Evolutionary conservation across 1,140 invertebrate species (phyloP).

Genomic region (Drosophila pachea): DNA sequence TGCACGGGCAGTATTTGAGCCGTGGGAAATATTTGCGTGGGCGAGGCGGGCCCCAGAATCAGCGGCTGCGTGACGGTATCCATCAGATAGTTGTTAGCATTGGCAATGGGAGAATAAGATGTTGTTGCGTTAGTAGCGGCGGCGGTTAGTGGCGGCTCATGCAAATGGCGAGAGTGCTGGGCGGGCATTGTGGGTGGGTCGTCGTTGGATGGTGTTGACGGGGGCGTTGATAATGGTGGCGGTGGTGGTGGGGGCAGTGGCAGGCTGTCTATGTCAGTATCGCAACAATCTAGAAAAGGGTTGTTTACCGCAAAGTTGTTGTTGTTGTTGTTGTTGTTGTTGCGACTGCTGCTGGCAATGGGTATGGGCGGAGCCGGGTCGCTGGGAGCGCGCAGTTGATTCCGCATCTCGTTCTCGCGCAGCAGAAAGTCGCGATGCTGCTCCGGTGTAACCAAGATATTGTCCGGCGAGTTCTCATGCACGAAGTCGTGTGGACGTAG

Average conservation of each 20-base stretch:
- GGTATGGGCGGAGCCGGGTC: constrained; percentile 72
- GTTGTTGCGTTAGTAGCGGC: constrained; percentile 69
- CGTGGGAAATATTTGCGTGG: constrained; percentile 76
- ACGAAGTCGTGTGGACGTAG: constrained; percentile 63
- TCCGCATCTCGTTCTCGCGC: constrained; percentile 75
- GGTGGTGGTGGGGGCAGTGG: constrained; percentile 68
- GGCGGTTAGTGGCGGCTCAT: constrained; percentile 70
- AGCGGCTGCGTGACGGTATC: constrained; percentile 49
- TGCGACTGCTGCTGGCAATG: constrained; percentile 24
- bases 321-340: constrained; percentile 17
- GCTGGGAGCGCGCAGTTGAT: constrained; percentile 63
- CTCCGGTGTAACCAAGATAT: constrained; percentile 71
- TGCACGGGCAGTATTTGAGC: constrained; percentile 78
- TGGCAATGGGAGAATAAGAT: constrained; percentile 59
- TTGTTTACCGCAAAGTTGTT: constrained; percentile 73
- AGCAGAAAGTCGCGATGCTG: constrained; percentile 75
- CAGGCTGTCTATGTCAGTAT: constrained; percentile 73
- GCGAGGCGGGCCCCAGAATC: constrained; percentile 60
- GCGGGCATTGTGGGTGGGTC: constrained; percentile 12
- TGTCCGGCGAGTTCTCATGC: constrained; percentile 76
- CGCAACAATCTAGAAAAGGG: constrained; percentile 71
- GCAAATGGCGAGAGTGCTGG: constrained; percentile 58
- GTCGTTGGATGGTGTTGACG: constrained; percentile 14
- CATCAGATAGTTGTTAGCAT: constrained; percentile 61
- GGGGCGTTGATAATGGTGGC: constrained; percentile 22